Evolutionary conservation across 2,113 vertebrate genomes (phyloP), one percentile per base, ranked within the genome.

Genomic region (Chamaea fasciata): DNA sequence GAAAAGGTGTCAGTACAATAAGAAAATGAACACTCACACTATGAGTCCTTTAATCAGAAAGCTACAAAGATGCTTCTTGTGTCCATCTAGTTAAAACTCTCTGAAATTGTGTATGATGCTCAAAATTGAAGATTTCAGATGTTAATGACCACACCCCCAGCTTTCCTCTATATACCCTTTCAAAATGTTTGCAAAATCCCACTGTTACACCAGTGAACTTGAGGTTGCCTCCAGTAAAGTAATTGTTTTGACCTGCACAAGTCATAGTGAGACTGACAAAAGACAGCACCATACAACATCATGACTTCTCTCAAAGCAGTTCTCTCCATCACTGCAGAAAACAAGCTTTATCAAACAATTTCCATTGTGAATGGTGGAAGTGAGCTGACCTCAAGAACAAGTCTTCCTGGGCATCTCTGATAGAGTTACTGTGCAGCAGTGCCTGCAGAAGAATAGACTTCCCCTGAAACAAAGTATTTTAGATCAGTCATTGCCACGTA

Each of bases 401-500:
- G 26, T 31, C 11, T 79, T 75, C 8, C 70, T 53, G 46, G 23
- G 16, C 22, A 47, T 37, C 63, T 93, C 71, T 64, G 56, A n/a
- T 53, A 39, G 57, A 65, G 49, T 56, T 39, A 59, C 49, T 49
- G 15, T 50, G 31, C 28, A 53, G 31, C 28, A 77, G 11, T 30
- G 35, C 55, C 35, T 70, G 21, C 27, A 60, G 56, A 87, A 67
- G 13, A 31, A 65, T 28, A 68, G 83, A 22, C 9, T 49, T 70
- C 4, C 3, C 1, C n/a, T 55, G 24, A 62, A 84, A 41, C 9
- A 79, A 62, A 92, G 19, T 55, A 20, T 33, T 67, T 35, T n/a
- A 81, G 62, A 68, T 1, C 12, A 42, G 5, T 7, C 21, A 49
- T 52, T 13, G 19, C 5, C 0, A 1, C 0, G 5, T 56, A 13